phyloP scores from a whole-genome alignment of 2,888 invertebrate genomes.

The Eudasyphora cyanicolor region DNA sequence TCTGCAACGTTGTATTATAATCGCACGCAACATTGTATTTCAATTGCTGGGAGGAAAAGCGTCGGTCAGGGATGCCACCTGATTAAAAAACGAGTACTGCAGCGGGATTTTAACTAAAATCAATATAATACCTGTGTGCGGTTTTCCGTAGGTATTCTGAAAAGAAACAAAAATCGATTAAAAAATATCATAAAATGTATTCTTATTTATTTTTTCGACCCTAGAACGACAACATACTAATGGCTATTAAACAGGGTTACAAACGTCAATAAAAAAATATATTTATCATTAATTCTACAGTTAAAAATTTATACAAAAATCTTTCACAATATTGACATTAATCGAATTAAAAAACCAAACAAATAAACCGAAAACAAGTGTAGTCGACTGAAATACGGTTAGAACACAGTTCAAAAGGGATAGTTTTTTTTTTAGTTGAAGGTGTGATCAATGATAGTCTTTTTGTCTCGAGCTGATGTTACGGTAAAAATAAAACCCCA shows the following conservation, averaged over 20 bases:
- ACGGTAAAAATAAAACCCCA: constrained; percentile 1
- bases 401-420: background rate
- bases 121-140: no score
- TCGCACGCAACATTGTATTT: constrained; percentile 54
- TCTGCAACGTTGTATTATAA: constrained; percentile 59
- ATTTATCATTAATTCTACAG: no score
- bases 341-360: background rate
- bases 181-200: background rate
- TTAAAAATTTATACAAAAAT: no score
- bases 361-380: background rate
- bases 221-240: no score
- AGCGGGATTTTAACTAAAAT: no score
- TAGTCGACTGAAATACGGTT: background rate
- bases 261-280: no score
- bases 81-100: background rate
- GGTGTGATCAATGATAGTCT: constrained; percentile 51
- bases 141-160: no score
- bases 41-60: background rate
- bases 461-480: constrained; percentile 21
- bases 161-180: background rate
- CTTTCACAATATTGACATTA: constrained; percentile 10
- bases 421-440: no score
- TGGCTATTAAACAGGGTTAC: no score
- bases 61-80: constrained; percentile 34
- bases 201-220: background rate